Conservation (phyloP, 2,113 vertebrate genomes). For the Petaurus breviceps region DNA sequence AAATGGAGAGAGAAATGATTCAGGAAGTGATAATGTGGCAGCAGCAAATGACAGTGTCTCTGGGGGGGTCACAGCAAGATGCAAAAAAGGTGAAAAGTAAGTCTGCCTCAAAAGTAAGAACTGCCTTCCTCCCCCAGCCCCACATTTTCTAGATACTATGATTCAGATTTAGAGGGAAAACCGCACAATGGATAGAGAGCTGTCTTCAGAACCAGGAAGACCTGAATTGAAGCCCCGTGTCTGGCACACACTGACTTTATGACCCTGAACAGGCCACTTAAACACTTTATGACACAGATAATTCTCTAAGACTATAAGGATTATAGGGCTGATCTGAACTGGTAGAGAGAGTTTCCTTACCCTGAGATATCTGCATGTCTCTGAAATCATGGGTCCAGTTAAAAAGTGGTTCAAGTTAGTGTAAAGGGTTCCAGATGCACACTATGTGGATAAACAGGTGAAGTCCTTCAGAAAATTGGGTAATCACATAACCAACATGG, state of each 20-base stretch:
- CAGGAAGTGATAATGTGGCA: conserved; percentile 18
- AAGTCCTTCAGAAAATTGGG: conserved; percentile 95
- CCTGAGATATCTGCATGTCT: not conserved
- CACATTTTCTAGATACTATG: not conserved
- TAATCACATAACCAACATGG: conserved; percentile 95
- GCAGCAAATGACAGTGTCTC: conserved; percentile 14
- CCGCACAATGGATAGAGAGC: not conserved
- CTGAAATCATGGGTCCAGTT: not conserved
- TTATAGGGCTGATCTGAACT: not conserved
- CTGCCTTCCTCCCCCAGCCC: not conserved
- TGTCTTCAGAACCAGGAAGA: not conserved
- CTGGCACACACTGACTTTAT: not conserved
- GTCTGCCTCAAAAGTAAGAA: conserved; percentile 44
- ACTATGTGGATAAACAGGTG: conserved; percentile 96
- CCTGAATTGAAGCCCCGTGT: not conserved
- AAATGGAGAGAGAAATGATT: conserved; percentile 66
- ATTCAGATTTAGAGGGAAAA: not conserved
- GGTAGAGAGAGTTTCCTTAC: not conserved
- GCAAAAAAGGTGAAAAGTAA: conserved; percentile 87
- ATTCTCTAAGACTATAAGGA: not conserved
- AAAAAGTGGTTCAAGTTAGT: not conserved
- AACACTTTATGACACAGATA: not conserved
- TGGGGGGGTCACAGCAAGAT: conserved; percentile 73
- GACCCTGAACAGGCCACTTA: not conserved
- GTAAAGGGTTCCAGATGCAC: conserved; percentile 82